Percentiles rank a stretch among this genome's conserved stretches.
phyloP scores from a whole-genome alignment of 2,113 vertebrate genomes.

The Rhinolophus ferrumequinum region DNA sequence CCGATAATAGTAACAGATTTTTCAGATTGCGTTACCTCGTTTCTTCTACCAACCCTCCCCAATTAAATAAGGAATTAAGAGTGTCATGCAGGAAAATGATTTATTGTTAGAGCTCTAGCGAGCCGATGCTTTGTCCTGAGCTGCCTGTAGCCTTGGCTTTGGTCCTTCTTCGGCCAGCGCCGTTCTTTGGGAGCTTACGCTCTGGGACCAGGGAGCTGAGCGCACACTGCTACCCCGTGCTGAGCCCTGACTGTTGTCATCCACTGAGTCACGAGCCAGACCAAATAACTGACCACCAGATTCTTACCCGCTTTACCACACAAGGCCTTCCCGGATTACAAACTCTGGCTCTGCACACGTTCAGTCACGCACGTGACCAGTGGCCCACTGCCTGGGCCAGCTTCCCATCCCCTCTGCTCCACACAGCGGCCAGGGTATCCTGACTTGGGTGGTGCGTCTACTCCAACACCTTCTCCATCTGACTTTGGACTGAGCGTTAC shows the following conservation, averaged over 20 bases:
- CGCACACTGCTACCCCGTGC: background rate
- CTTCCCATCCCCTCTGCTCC: too few relatives aligned
- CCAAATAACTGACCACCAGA: background rate
- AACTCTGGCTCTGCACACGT: background rate
- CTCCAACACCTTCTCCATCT: background rate
- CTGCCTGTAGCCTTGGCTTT: background rate
- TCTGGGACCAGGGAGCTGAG: background rate
- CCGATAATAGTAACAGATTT: background rate
- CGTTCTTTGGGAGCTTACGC: background rate
- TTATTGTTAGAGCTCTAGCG: background rate
- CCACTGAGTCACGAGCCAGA: conserved; percentile 3
- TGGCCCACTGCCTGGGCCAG: background rate
- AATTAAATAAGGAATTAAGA: background rate
- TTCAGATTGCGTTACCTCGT: background rate
- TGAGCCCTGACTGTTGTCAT: background rate
- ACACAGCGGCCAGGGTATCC: background rate
- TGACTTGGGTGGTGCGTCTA: background rate
- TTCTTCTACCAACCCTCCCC: background rate
- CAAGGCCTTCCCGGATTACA: background rate
- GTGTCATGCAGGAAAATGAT: background rate
- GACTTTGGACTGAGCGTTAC: background rate
- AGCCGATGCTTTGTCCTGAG: background rate
- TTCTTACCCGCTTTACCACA: background rate
- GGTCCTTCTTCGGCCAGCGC: background rate
- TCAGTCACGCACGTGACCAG: rapidly evolving